Evolutionary conservation across 1,140 invertebrate genomes (phyloP).

Genomic region (Proales similis): DNA sequence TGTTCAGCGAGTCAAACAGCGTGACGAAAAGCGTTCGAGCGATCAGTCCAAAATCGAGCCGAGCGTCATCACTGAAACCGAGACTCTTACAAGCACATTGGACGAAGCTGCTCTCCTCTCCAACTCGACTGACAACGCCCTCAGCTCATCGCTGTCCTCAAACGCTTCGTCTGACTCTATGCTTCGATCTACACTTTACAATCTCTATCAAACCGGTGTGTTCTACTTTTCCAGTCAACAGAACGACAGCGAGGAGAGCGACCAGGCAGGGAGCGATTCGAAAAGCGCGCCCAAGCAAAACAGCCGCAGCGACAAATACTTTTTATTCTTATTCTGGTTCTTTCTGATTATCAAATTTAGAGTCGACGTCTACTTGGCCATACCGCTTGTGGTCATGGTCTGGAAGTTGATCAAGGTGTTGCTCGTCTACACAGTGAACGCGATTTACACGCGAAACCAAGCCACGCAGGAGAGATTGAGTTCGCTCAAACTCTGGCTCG

Average conservation of each 20-base stretch:
- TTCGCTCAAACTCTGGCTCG: neutral
- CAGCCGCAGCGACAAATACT: conserved; percentile 24
- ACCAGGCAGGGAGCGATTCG: too few relatives aligned
- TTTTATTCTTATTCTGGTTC: conserved; percentile 16
- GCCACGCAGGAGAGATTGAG: neutral
- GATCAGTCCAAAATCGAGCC: neutral
- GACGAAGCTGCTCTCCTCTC: too few relatives aligned
- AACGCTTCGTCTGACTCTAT: too few relatives aligned
- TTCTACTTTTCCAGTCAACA: too few relatives aligned
- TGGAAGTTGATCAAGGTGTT: conserved; percentile 13
- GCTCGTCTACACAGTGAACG: neutral
- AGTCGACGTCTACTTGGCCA: conserved; percentile 7
- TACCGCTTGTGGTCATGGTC: conserved; percentile 9
- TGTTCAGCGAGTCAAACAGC: too few relatives aligned
- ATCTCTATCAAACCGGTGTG: too few relatives aligned
- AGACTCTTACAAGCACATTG: too few relatives aligned
- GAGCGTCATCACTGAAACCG: neutral
- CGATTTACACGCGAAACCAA: neutral
- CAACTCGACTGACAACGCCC: neutral
- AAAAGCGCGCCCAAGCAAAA: too few relatives aligned
- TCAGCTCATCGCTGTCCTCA: too few relatives aligned
- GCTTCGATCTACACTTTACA: too few relatives aligned
- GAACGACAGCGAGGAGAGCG: too few relatives aligned
- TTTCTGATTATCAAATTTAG: conserved; percentile 28
- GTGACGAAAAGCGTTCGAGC: neutral